phyloP scores from a whole-genome alignment of 2,888 invertebrate species.

The Nipponacmea schrenckii region DNA sequence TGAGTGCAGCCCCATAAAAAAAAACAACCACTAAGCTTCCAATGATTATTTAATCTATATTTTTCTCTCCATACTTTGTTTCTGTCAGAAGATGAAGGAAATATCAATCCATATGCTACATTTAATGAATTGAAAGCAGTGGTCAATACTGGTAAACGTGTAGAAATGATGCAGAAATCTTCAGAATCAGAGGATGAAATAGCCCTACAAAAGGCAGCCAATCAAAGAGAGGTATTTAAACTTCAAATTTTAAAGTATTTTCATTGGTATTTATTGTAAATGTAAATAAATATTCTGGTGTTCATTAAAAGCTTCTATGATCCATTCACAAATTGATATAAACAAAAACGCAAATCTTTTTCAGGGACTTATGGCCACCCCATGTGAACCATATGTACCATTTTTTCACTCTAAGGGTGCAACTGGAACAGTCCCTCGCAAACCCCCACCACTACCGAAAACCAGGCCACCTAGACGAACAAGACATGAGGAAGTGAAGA shows the following conservation, averaged over 20 bases:
- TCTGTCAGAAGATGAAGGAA: constrained; percentile 75
- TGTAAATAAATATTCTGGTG: no score
- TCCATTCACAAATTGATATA: no score
- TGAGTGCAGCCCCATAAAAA: no score
- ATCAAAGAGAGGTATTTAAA: constrained; percentile 52
- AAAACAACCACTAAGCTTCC: no score
- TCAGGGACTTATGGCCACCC: constrained; percentile 31
- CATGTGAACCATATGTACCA: constrained; percentile 46
- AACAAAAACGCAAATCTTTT: neutral
- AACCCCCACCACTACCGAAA: constrained; percentile 44
- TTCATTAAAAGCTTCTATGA: no score
- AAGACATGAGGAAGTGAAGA: constrained; percentile 24
- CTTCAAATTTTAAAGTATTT: no score
- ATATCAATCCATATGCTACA: constrained; percentile 96
- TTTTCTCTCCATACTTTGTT: no score
- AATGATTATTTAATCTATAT: no score
- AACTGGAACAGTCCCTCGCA: constrained; percentile 36
- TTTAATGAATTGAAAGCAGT: constrained; percentile 76
- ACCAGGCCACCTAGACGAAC: constrained; percentile 27
- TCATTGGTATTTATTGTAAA: no score
- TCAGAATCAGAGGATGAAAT: constrained; percentile 52
- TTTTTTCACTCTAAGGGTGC: constrained; percentile 42
- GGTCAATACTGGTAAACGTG: constrained; percentile 29
- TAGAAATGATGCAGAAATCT: constrained; percentile 30
- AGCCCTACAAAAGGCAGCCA: constrained; percentile 55